Conservation (phyloP, 2,113 vertebrate species). For the Paralichthys olivaceus region DNA sequence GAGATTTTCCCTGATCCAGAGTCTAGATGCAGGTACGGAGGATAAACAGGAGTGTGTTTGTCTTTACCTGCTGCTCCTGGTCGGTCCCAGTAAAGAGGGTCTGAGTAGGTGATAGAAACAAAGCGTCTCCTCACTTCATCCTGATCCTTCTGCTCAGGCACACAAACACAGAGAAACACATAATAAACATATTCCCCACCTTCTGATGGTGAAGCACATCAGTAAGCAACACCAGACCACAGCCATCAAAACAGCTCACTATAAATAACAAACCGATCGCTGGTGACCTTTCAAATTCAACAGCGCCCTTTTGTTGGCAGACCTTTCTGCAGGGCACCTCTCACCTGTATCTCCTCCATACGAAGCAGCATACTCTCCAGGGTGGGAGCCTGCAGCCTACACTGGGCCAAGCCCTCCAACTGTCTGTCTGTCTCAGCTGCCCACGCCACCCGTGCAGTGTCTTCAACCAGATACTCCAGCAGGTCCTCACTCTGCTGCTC, state of each 20-base stretch:
- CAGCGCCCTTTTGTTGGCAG: constrained; percentile 30
- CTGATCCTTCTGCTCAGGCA: constrained; percentile 85
- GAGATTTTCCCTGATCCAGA: no score
- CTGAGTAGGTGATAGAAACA: constrained; percentile 85
- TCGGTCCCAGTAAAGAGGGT: constrained; percentile 80
- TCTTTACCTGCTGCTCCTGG: constrained; percentile 78
- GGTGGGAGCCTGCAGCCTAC: constrained; percentile 64
- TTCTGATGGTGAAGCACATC: not conserved
- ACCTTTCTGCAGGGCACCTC: constrained; percentile 24
- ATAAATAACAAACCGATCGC: constrained; percentile 51
- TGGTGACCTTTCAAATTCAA: constrained; percentile 44
- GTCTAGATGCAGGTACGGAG: not conserved
- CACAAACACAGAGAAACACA: constrained; percentile 21
- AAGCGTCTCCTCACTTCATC: constrained; percentile 90
- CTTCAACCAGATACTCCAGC: constrained; percentile 81
- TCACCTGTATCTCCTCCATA: constrained; percentile 98
- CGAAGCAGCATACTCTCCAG: constrained; percentile 91
- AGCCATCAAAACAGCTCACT: constrained; percentile 44
- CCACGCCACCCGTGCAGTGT: constrained; percentile 70
- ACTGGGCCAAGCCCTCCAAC: constrained; percentile 44
- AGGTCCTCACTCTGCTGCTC: constrained; percentile 71
- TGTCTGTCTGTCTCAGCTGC: constrained; percentile 56
- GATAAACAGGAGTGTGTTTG: not conserved
- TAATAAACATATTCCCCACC: not conserved
- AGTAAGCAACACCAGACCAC: constrained; percentile 28